Base-by-base conservation (phyloP, 2,797 vertebrate species). In the Lacerta agilis region DNA sequence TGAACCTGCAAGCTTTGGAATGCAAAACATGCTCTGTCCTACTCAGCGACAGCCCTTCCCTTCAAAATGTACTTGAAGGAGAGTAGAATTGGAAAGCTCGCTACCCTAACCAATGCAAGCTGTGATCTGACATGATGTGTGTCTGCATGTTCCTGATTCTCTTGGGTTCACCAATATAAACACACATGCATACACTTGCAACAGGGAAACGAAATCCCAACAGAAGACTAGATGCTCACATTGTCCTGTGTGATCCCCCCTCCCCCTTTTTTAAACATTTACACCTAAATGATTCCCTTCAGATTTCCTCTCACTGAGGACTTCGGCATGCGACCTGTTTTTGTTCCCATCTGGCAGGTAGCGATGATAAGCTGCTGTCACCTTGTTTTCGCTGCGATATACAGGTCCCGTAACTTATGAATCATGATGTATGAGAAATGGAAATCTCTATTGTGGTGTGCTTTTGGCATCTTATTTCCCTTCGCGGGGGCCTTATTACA, bases 401-500 rank as follows among this genome's bases (percentile, higher is more conserved):
- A 69, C 4, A 18, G 71, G 85, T 87, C 90, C 86, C 92, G 86
- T 89, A 91, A 82, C 71, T 94, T 91, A 91, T 8, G 82, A 94
- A 90, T 92, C 79, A 1, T 61, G 72, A 90, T 67, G 85, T 89
- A 95, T 92, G 88, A 89, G 93, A 77, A 94, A 94, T 61, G 75
- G 75, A 92, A 90, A 91, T 91, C 41, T 33, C 81, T 79, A 66
- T 92, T 93, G 66, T 82, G 77, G 83, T 92, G 85, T 89, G 88
- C 87, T 91, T 93, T 95, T 95, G 93, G 87, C 93, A 92, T 90
- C 90, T 86, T 55, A 87, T 92, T 96, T 90, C 89, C 91, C 95
- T 96, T 94, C 91, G 86, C 20, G 0, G 90, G 85, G 94, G 93
- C 90, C 92, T 96, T 92, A 93, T 92, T 96, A 88, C 89, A 87